These are phyloP conservation scores for Pseudobourletiella spinata DNA, from an alignment of 1,140 invertebrate species.

Conservation along the genomic window DNA sequence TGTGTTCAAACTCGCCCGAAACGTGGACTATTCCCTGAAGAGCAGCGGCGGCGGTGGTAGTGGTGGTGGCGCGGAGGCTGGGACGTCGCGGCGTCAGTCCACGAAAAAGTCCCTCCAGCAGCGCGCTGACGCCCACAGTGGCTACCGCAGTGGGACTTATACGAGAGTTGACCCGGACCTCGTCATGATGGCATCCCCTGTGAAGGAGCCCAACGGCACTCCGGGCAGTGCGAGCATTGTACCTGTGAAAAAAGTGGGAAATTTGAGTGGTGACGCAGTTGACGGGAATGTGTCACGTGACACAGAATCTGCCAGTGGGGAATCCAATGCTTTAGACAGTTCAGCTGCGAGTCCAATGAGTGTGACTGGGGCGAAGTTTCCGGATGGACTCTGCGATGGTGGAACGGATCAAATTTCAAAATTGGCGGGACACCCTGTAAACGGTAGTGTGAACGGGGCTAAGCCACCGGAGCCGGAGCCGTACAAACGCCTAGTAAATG, in stretches of 20 bases:
- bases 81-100: no score
- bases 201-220: neutral
- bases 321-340: neutral
- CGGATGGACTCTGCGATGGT: no score
- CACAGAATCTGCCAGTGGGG: neutral
- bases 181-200: neutral
- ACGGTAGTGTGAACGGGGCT: neutral
- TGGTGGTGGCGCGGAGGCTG: neutral
- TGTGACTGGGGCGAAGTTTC: neutral
- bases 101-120: neutral
- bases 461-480: neutral
- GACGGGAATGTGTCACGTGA: neutral
- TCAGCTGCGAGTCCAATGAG: neutral
- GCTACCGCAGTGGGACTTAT: no score
- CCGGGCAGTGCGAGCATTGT: neutral
- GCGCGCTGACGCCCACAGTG: neutral
- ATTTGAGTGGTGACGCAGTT: neutral
- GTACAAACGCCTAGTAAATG: constrained; percentile 14
- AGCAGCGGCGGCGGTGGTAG: neutral
- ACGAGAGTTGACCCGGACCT: neutral
- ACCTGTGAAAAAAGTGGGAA: neutral
- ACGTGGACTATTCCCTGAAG: neutral
- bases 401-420: no score
- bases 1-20: neutral
- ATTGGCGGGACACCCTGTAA: no score